phyloP scores from a whole-genome alignment of 2,113 vertebrate genomes.

The Pipra filicauda region DNA sequence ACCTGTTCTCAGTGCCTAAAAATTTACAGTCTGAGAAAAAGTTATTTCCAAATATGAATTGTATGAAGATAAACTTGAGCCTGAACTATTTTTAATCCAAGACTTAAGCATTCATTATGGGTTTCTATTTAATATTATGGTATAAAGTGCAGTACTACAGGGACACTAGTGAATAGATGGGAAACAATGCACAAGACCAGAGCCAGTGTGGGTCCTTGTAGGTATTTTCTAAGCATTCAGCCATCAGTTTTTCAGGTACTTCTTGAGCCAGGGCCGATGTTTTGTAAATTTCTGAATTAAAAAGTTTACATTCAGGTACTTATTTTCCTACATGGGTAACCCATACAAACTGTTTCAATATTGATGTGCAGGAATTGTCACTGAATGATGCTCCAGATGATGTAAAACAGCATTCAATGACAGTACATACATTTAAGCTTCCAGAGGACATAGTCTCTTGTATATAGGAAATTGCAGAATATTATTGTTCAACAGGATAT shows the following conservation, averaged over 20 bases:
- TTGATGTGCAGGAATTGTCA: background rate
- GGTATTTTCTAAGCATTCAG: background rate
- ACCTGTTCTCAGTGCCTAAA: background rate
- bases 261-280: background rate
- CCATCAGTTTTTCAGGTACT: background rate
- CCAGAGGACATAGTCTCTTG: background rate
- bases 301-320: background rate
- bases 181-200: background rate
- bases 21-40: background rate
- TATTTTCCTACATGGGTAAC: background rate
- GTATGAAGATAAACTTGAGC: background rate
- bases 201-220: background rate
- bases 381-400: background rate
- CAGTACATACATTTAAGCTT: background rate
- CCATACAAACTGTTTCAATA: background rate
- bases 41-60: background rate
- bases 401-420: background rate
- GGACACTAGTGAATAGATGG: accelerated
- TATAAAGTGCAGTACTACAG: background rate
- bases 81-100: background rate
- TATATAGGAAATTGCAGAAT: background rate
- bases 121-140: background rate
- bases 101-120: background rate
- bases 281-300: background rate
- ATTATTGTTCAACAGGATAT: background rate